Evolutionary conservation across 2,113 vertebrate species (phyloP).

Genomic region (Gnathonemus longibarbis): DNA sequence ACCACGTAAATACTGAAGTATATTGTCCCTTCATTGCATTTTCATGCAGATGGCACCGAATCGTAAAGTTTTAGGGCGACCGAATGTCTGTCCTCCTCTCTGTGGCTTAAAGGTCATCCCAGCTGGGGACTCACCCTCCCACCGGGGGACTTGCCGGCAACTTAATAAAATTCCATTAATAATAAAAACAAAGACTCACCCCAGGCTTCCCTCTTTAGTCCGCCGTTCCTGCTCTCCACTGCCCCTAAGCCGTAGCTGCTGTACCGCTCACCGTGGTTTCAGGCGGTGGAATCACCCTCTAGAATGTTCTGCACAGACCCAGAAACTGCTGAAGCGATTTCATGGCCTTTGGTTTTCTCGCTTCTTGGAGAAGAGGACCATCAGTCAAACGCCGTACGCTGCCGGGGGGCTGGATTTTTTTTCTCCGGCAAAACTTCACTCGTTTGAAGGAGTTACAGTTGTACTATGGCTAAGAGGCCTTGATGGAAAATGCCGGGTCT

Average conservation of each 20-base stretch:
- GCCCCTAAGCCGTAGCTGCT: neutral
- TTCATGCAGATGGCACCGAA: neutral
- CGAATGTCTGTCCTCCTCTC: neutral
- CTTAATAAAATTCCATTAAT: neutral
- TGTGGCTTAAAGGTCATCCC: neutral
- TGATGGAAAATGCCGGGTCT: neutral
- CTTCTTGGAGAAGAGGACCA: neutral
- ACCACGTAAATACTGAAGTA: neutral
- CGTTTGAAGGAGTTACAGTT: neutral
- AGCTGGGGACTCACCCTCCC: neutral
- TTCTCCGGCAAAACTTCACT: neutral
- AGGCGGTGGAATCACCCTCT: conserved; percentile 22
- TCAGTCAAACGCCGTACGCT: neutral
- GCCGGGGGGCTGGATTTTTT: neutral
- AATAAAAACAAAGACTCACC: conserved; percentile 16
- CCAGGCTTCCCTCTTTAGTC: conserved; percentile 20
- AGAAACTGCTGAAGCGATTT: neutral
- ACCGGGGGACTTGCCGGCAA: neutral
- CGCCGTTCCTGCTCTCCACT: neutral
- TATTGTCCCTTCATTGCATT: neutral
- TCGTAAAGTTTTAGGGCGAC: neutral
- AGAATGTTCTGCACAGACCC: conserved; percentile 25
- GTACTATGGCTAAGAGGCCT: neutral
- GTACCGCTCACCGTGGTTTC: conserved; percentile 28
- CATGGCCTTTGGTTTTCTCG: neutral